Base-by-base conservation (phyloP, 2,113 vertebrate genomes). In the Chloropsis hardwickii region DNA sequence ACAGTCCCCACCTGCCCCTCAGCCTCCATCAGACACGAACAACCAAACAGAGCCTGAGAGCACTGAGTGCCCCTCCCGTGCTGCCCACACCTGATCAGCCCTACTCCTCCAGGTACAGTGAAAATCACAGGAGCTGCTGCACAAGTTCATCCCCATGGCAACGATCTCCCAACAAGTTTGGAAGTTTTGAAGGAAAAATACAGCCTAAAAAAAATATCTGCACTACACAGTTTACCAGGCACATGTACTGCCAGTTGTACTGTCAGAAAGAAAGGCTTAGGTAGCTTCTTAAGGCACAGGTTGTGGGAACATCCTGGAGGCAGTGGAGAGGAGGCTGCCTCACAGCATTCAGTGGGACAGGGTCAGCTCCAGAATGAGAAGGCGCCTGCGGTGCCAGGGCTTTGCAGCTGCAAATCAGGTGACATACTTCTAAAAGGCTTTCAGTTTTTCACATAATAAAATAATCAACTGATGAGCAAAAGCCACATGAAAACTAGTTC, bases 31-130 rank as follows among this genome's bases (percentile, higher is more conserved):
- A 22, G 60, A 22, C 45, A 22, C 0, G 1, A 47, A 39, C 48
- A 51, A 12, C 40, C 72, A 19, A 18, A 24, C 2, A 1, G 2
- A n/a, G 21, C 45, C 66, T 4, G 4, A 47, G 50, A n/a, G 44
- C 4, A 1, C 47, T 2, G 5, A 73, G 71, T 1, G 14, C 12
- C 44, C 37, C 35, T 58, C 81, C 9, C 0, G 0, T 60, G 82
- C 86, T 96, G 48, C 84, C 56, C 69, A 11, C n/a, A 10, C 5
- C 72, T 47, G 48, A 4, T 57, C 29, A 19, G 19, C 17, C 40
- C 42, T 1, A 0, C 44, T 81, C 80, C 67, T 83, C 66, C 61
- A 42, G 50, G 22, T 40, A 40, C 45, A 14, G 58, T 2, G 37
- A 66, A 47, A 70, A 57, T 0, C 13, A 8, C 47, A 56, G 61